Conservation (phyloP, 2,113 vertebrate species). For the Aphyosemion australe region DNA sequence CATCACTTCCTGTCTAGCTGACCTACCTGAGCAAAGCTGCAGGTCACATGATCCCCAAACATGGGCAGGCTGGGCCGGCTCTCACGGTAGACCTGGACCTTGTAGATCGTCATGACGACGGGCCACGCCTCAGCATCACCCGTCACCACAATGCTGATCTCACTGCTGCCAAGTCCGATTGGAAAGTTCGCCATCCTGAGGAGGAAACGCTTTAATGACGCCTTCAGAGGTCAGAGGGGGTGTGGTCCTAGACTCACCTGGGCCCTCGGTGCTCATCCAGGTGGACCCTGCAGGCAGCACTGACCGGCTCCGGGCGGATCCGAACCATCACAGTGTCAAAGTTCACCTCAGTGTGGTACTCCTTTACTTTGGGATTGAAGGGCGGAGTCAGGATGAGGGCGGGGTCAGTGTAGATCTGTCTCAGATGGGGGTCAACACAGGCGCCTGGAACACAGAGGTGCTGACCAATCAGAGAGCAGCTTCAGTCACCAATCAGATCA, state of each 20-base stretch:
- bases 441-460: slow-evolving; percentile 63
- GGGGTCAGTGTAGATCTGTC: slow-evolving; percentile 88
- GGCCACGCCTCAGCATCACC: slow-evolving; percentile 64
- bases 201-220: not conserved
- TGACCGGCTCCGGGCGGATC: slow-evolving; percentile 83
- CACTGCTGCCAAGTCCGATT: slow-evolving; percentile 88
- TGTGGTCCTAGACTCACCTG: slow-evolving; percentile 75
- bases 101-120: slow-evolving; percentile 85
- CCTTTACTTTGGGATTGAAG: slow-evolving; percentile 87
- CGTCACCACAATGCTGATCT: slow-evolving; percentile 83
- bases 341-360: slow-evolving; percentile 88
- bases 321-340: slow-evolving; percentile 88
- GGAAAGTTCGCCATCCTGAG: slow-evolving; percentile 86
- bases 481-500: not conserved
- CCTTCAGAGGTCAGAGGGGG: not conserved
- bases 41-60: slow-evolving; percentile 88
- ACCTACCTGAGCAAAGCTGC: slow-evolving; percentile 90
- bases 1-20: not conserved
- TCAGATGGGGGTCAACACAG: slow-evolving; percentile 83
- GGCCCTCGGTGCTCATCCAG: slow-evolving; percentile 86
- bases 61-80: slow-evolving; percentile 91
- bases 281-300: slow-evolving; percentile 81
- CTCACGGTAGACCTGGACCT: slow-evolving; percentile 86
- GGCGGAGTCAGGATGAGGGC: slow-evolving; percentile 84
- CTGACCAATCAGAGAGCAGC: not conserved